A percentile compares a stretch with the other conserved stretches of the same genome.
Conservation (phyloP, 2,113 vertebrate genomes). For the Nyctereutes procyonoides region DNA sequence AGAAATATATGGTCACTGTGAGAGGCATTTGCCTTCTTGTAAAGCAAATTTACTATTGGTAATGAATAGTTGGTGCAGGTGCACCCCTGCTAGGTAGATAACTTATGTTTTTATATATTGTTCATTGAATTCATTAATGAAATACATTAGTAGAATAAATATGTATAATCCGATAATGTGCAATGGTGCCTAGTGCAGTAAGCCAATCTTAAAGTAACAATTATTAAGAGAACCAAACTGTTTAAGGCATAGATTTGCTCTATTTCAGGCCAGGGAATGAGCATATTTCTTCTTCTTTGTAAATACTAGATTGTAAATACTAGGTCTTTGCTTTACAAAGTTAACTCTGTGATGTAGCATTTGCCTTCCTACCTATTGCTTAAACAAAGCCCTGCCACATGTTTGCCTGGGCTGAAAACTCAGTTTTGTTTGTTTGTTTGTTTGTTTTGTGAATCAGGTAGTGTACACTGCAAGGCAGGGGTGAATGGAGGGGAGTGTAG, state of each 20-base stretch:
- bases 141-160: conserved; percentile 53
- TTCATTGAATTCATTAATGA: not conserved
- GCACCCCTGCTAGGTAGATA: conserved; percentile 31
- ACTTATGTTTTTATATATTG: conserved; percentile 9
- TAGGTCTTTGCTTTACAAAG: conserved; percentile 43
- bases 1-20: not conserved
- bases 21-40: not conserved
- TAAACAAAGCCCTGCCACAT: not conserved
- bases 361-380: not conserved
- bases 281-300: conserved; percentile 42
- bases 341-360: conserved; percentile 9
- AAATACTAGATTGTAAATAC: conserved; percentile 26
- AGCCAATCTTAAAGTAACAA: conserved; percentile 1
- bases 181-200: not conserved
- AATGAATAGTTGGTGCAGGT: conserved; percentile 48
- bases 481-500: not conserved
- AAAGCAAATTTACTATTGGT: conserved; percentile 45
- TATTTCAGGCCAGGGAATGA: conserved; percentile 28
- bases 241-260: not conserved
- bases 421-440: not conserved
- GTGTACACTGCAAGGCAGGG: not conserved
- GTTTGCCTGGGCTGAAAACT: not conserved
- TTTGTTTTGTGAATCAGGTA: not conserved
- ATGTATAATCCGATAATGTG: not conserved
- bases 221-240: not conserved